Evolutionary conservation across 1,140 invertebrate species (phyloP), one percentile per base, ranked within the genome.

Genomic region (Dinoponera quadriceps): DNA sequence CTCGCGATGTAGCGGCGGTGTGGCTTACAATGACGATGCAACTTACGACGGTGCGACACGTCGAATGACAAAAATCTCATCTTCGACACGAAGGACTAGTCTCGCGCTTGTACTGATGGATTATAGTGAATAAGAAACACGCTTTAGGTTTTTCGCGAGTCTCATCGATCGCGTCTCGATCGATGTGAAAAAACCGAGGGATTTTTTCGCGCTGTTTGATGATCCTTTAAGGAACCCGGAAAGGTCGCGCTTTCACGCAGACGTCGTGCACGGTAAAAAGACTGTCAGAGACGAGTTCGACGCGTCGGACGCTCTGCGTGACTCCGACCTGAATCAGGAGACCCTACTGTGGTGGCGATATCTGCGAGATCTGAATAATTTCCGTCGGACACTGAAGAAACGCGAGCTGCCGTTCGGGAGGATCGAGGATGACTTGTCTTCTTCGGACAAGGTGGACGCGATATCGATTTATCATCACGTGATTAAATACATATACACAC

Each of bases 311-410:
- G 33, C 77, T 63, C 73, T 91, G 16, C 73, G 22, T 5, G 73
- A 87, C n/a, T 65, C 55, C 29, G 25, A 77, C n/a, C 18, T 82
- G 13, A 81, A 75, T 51, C 2, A 62, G 18, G 48, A 84, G 49
- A 20, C 22, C 1, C 3, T 69, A 44, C 14, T 68, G 0, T 68
- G 83, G 57, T 63, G 73, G 68, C 83, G 84, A 49, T 89, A 72
- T 38, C 49, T 90, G 2, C 54, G 77, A 60, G 65, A 89, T 63
- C 65, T 89, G 57, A 84, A 84, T 11, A 62, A 18, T 22, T 85
- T 91, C 20, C 82, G 89, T 68, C 74, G 20, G 3, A 78, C 65
- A 54, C 25, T 87, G 13, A 90, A 90, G n/a, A 89, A 84, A 44
- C 66, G 54, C 7, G 62, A 75, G 82, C 48, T 86, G 38, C 16